Evolutionary conservation across 2,113 vertebrate genomes (phyloP).

Genomic region (Pungitius pungitius): DNA sequence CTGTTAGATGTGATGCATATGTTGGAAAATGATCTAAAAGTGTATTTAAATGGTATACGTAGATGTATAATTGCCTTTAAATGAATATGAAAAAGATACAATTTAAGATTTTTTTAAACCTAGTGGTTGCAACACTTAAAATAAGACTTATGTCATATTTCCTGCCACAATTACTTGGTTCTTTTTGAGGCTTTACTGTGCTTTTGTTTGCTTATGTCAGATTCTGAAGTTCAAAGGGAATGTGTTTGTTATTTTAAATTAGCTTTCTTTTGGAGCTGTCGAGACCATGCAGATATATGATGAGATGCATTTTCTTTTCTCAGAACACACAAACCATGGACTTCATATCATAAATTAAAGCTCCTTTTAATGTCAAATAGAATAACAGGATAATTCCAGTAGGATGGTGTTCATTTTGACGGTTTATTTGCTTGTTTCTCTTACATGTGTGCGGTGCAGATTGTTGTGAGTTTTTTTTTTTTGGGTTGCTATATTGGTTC

Average conservation of each 20-base stretch:
- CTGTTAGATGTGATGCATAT: slow-evolving; percentile 20
- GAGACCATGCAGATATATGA: background rate
- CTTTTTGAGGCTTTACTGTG: background rate
- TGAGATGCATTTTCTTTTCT: background rate
- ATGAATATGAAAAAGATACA: slow-evolving; percentile 7
- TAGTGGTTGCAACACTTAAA: slow-evolving; percentile 31
- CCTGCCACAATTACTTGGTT: slow-evolving; percentile 25
- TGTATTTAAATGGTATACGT: slow-evolving; percentile 21
- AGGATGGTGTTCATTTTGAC: slow-evolving; percentile 1
- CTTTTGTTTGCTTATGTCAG: slow-evolving; percentile 11
- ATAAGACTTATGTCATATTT: slow-evolving; percentile 36
- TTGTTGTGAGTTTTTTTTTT: slow-evolving; percentile 11
- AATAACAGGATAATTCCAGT: background rate
- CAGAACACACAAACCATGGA: background rate
- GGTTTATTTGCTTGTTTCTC: background rate
- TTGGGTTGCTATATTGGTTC: slow-evolving; percentile 6
- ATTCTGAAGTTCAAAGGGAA: slow-evolving; percentile 51
- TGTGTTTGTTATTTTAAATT: slow-evolving; percentile 28
- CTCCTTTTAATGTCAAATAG: slow-evolving; percentile 12
- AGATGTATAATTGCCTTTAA: slow-evolving; percentile 43
- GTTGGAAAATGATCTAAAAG: slow-evolving; percentile 18
- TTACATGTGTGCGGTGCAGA: slow-evolving; percentile 6
- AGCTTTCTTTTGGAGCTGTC: slow-evolving; percentile 13
- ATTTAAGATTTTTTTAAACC: slow-evolving; percentile 24
- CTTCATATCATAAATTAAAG: slow-evolving; percentile 4